A percentile compares a stretch with the other conserved stretches of the same genome.
These are phyloP conservation scores for Percopsis omiscomaycus DNA, from an alignment of 2,797 vertebrate species.

Conservation along the genomic window DNA sequence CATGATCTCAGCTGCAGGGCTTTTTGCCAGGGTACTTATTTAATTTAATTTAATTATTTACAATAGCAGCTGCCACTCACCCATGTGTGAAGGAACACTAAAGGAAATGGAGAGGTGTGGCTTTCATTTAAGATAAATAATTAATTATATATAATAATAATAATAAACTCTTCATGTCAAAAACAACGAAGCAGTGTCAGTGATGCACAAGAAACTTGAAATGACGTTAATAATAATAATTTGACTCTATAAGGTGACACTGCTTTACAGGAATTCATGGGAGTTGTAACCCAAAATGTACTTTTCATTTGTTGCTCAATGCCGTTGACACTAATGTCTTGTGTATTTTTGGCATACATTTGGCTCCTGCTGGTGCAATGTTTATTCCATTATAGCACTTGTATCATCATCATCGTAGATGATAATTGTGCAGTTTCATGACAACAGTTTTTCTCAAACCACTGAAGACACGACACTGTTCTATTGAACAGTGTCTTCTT, in stretches of 20 bases:
- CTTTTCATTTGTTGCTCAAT: slow-evolving; percentile 26
- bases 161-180: slow-evolving; percentile 43
- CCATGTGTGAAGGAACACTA: slow-evolving; percentile 49
- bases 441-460: slow-evolving; percentile 25
- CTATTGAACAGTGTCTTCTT: slow-evolving; percentile 64
- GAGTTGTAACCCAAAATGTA: slow-evolving; percentile 35
- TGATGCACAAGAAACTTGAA: slow-evolving; percentile 29
- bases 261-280: slow-evolving; percentile 40
- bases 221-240: slow-evolving; percentile 47
- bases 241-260: slow-evolving; percentile 30
- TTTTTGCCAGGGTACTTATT: slow-evolving; percentile 50
- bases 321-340: slow-evolving; percentile 6
- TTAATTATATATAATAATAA: slow-evolving; percentile 38
- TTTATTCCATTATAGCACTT: slow-evolving; percentile 35
- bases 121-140: slow-evolving; percentile 22
- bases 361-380: slow-evolving; percentile 33
- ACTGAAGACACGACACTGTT: slow-evolving; percentile 49
- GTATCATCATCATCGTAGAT: slow-evolving; percentile 45
- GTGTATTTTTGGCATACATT: slow-evolving; percentile 5
- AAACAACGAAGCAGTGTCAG: slow-evolving; percentile 49
- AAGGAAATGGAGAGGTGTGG: slow-evolving; percentile 50
- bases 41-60: slow-evolving; percentile 58
- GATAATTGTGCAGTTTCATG: slow-evolving; percentile 50
- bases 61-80: slow-evolving; percentile 56
- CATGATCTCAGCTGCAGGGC: slow-evolving; percentile 42